Percentiles rank a stretch among this genome's conserved stretches.
These are phyloP conservation scores for Pollachius pollachius DNA, from an alignment of 2,113 vertebrate species.

Conservation along the genomic window DNA sequence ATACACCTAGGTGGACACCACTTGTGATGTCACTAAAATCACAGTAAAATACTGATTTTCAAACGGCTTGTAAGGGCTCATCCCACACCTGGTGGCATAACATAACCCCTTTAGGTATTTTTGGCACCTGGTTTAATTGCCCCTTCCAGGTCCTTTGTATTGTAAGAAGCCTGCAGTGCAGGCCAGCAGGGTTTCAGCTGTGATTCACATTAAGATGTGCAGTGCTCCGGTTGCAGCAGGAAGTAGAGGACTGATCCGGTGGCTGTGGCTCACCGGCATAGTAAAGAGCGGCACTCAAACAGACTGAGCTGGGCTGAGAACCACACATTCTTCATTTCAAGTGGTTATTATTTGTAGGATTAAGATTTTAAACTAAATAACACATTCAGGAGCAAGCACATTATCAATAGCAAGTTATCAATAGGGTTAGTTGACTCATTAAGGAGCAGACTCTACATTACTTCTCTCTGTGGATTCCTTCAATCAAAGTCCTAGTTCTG, in stretches of 20 bases:
- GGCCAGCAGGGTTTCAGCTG: too few relatives aligned
- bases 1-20: too few relatives aligned
- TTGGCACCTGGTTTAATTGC: too few relatives aligned
- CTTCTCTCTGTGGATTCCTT: slow-evolving; percentile 17
- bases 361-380: slow-evolving; percentile 22
- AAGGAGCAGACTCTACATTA: neutral
- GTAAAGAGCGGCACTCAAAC: too few relatives aligned
- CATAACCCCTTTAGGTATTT: too few relatives aligned
- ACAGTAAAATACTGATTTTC: too few relatives aligned
- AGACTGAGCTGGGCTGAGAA: slow-evolving; percentile 26
- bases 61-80: too few relatives aligned
- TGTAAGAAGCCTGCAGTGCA: too few relatives aligned
- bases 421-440: slow-evolving; percentile 26
- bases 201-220: too few relatives aligned
- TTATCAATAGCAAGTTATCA: slow-evolving; percentile 15
- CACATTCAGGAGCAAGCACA: slow-evolving; percentile 33
- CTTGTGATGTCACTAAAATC: too few relatives aligned
- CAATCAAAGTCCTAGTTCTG: slow-evolving; percentile 20
- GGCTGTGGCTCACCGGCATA: slow-evolving; percentile 50
- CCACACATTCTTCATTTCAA: slow-evolving; percentile 52
- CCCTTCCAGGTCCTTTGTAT: too few relatives aligned
- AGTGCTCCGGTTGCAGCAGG: slow-evolving; percentile 27
- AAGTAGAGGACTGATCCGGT: slow-evolving; percentile 28
- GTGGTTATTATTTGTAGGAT: slow-evolving; percentile 15
- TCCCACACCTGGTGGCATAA: too few relatives aligned